Conservation (phyloP, 2,113 vertebrate genomes). For the Elachura formosa region DNA sequence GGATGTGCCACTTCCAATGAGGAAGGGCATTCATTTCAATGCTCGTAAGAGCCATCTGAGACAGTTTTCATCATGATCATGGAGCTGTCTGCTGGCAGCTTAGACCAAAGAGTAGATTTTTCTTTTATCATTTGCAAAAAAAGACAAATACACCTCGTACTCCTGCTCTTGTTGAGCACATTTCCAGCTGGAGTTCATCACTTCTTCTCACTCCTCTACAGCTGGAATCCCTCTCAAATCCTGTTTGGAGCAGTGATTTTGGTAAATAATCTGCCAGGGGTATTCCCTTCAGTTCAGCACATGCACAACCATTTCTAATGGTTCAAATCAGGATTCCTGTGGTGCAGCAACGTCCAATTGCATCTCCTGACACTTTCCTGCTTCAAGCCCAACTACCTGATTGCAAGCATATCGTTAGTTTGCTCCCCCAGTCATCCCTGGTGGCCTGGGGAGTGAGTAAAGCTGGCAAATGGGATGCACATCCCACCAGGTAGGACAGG, state of each 20-base stretch:
- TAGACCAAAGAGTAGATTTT: not conserved
- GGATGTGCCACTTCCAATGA: not conserved
- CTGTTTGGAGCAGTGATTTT: not conserved
- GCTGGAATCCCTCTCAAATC: not conserved
- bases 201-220: not conserved
- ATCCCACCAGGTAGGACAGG: fast-evolving
- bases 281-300: not conserved
- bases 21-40: not conserved
- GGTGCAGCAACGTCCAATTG: not conserved
- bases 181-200: not conserved
- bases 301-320: not conserved
- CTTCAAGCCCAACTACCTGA: not conserved
- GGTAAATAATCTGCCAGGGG: not conserved
- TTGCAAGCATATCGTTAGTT: not conserved
- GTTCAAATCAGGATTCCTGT: not conserved
- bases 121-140: not conserved
- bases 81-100: conserved; percentile 30
- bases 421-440: fast-evolving
- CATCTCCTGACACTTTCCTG: not conserved
- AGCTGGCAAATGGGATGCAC: fast-evolving
- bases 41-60: not conserved
- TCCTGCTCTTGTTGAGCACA: not conserved
- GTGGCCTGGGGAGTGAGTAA: not conserved
- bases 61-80: conserved; percentile 1
- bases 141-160: not conserved